These are phyloP conservation scores for Orycteropus afer DNA, from an alignment of 2,113 vertebrate species.

Conservation along the genomic window DNA sequence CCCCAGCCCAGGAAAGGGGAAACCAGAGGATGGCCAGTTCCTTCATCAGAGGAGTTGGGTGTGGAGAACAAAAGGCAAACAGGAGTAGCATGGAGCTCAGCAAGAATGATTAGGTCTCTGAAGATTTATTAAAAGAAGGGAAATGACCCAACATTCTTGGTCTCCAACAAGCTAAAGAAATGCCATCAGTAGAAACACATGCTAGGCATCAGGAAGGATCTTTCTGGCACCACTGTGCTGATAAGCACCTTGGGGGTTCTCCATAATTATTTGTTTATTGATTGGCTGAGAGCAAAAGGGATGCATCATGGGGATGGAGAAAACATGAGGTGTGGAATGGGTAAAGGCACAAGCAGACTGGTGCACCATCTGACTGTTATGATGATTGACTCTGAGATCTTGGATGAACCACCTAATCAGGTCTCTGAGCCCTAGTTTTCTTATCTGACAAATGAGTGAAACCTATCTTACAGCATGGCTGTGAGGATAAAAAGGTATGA, in stretches of 20 bases:
- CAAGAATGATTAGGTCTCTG: neutral
- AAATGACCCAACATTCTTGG: neutral
- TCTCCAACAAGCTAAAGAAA: neutral
- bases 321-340: neutral
- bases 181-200: neutral
- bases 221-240: neutral
- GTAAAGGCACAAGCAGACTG: accelerated
- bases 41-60: neutral
- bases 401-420: neutral
- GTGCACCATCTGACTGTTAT: accelerated
- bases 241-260: neutral
- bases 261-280: conserved; percentile 8
- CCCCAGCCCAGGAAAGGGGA: neutral
- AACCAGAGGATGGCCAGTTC: neutral
- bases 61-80: neutral
- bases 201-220: neutral
- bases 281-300: neutral
- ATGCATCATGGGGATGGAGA: neutral
- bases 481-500: neutral
- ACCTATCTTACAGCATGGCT: too few relatives aligned
- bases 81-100: neutral
- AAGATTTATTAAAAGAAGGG: conserved; percentile 5
- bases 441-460: neutral
- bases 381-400: accelerated
- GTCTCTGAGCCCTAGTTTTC: neutral